Conservation (phyloP, 2,113 vertebrate genomes). For the Megaleporinus macrocephalus region DNA sequence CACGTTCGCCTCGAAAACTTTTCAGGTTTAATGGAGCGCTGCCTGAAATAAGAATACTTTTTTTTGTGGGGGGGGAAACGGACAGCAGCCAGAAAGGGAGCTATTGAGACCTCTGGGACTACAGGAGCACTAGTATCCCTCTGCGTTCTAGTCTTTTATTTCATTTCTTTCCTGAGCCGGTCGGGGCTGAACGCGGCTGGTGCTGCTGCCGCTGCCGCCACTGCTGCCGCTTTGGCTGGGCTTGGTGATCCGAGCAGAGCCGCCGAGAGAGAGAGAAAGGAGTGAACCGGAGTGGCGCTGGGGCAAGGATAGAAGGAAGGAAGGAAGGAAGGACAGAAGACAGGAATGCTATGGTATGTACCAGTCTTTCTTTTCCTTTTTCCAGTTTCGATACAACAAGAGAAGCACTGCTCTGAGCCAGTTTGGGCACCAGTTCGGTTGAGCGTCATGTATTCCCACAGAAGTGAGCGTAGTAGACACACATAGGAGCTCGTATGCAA, state of each 20-base stretch:
- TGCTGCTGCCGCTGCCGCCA: background rate
- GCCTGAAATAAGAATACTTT: constrained; percentile 43
- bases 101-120: constrained; percentile 59
- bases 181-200: constrained; percentile 35
- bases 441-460: background rate
- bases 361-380: constrained; percentile 44
- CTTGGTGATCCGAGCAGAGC: constrained; percentile 16
- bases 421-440: too few relatives aligned
- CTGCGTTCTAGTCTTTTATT: constrained; percentile 53
- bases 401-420: background rate
- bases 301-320: too few relatives aligned
- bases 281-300: constrained; percentile 58
- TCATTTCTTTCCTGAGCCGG: constrained; percentile 66
- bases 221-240: too few relatives aligned
- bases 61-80: constrained; percentile 26
- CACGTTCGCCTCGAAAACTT: constrained; percentile 70
- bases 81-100: constrained; percentile 45
- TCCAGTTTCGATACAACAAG: background rate
- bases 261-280: constrained; percentile 59
- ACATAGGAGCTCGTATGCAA: background rate
- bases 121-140: constrained; percentile 52
- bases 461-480: background rate
- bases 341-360: constrained; percentile 79
- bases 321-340: too few relatives aligned
- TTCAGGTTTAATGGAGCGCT: constrained; percentile 46